Evolutionary conservation across 2,113 vertebrate genomes (phyloP).

Genomic region (Hemiprocne comata): DNA sequence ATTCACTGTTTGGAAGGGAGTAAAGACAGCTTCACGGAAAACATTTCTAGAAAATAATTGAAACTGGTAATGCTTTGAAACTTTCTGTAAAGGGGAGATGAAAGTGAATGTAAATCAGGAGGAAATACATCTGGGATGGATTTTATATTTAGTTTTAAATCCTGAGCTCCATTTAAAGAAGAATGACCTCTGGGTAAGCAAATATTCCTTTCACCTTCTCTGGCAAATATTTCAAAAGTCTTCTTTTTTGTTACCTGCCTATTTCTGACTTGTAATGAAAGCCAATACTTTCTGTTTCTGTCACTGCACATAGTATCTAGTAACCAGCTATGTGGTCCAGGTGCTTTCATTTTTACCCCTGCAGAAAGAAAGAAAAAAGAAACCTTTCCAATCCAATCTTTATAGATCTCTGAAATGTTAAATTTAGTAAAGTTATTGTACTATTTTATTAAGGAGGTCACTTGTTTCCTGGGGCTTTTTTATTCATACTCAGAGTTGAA

Average conservation of each 20-base stretch:
- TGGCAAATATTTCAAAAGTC: background rate
- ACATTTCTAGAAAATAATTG: background rate
- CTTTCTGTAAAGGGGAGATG: accelerated
- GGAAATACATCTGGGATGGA: background rate
- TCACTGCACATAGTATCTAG: background rate
- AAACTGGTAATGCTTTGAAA: background rate
- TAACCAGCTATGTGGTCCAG: background rate
- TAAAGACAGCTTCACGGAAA: background rate
- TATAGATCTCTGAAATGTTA: conserved; percentile 60
- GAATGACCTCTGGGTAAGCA: background rate
- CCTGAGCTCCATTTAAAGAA: background rate
- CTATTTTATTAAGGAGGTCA: conserved; percentile 67
- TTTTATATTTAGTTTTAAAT: background rate
- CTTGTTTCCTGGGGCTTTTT: conserved; percentile 61
- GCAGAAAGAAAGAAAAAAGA: background rate
- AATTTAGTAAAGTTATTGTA: conserved; percentile 48
- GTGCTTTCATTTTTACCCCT: conserved; percentile 30
- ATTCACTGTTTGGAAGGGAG: background rate
- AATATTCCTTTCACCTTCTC: background rate
- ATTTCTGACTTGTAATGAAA: background rate
- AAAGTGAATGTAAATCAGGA: background rate
- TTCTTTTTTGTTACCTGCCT: background rate
- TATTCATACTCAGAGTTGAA: conserved; percentile 50
- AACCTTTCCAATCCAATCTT: conserved; percentile 11
- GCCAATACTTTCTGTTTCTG: conserved; percentile 4